A percentile compares a stretch with the other conserved stretches of the same genome.
These are phyloP conservation scores for Pimpla rufipes DNA, from an alignment of 2,888 invertebrate species.

Conservation along the genomic window DNA sequence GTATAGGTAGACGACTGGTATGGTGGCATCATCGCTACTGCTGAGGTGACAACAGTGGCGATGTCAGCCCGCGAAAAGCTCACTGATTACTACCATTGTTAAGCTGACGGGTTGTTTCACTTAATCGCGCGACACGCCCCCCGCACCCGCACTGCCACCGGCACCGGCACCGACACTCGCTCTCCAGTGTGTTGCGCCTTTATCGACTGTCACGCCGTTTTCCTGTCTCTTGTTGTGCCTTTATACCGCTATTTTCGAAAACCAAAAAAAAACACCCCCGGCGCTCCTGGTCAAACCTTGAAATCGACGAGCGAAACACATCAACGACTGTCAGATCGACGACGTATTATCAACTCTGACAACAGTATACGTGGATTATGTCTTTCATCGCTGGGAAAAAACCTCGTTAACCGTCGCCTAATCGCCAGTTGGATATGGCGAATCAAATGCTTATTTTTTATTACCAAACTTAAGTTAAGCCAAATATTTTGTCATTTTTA, in stretches of 20 bases:
- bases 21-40: slow-evolving; percentile 64
- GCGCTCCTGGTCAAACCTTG: not conserved
- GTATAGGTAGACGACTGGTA: slow-evolving; percentile 1
- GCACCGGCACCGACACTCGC: slow-evolving; percentile 47
- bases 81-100: slow-evolving; percentile 82
- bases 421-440: too few species aligned
- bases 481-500: too few species aligned
- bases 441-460: too few species aligned
- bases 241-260: slow-evolving; percentile 62
- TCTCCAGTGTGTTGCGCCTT: slow-evolving; percentile 76
- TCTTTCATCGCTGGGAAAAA: not conserved
- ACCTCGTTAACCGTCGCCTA: too few species aligned
- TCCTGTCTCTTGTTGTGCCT: slow-evolving; percentile 34
- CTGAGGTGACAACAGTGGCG: slow-evolving; percentile 67
- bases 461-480: too few species aligned
- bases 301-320: slow-evolving; percentile 36
- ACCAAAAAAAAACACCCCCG: slow-evolving; percentile 39
- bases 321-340: not conserved
- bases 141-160: too few species aligned
- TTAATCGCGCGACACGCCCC: slow-evolving; percentile 80
- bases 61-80: slow-evolving; percentile 76
- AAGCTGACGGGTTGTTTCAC: slow-evolving; percentile 79
- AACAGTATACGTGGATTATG: not conserved
- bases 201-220: slow-evolving; percentile 69
- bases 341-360: not conserved